A percentile compares a stretch with the other conserved stretches of the same genome.
Evolutionary conservation across 1,140 invertebrate genomes (phyloP).

Genomic region (roundworm (Caenorhabditis elegans)): DNA sequence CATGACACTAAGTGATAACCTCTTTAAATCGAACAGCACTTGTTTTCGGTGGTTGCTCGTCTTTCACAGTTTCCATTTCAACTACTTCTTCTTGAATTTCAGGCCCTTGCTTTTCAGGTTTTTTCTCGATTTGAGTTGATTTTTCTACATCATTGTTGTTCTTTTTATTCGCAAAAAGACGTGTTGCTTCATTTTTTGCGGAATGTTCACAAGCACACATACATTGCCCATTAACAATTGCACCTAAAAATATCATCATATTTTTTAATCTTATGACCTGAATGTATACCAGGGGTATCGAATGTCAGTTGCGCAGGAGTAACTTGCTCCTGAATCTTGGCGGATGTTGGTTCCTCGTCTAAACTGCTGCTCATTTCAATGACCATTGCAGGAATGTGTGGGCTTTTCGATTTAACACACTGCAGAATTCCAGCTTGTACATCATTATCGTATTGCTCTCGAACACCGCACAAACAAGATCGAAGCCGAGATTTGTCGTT

Average conservation of each 20-base stretch:
- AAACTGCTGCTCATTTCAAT: constrained; percentile 22
- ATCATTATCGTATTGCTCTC: neutral
- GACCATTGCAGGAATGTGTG: neutral
- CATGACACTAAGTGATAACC: neutral
- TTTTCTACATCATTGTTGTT: neutral
- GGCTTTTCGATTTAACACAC: constrained; percentile 26
- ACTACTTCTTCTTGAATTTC: neutral
- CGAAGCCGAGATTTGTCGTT: constrained; percentile 15
- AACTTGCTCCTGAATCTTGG: constrained; percentile 6
- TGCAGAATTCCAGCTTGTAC: constrained; percentile 18
- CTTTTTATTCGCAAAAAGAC: neutral
- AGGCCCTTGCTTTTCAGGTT: neutral
- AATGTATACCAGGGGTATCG: constrained; percentile 20
- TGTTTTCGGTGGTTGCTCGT: neutral
- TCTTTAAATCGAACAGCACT: constrained; percentile 1
- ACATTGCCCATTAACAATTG: constrained; percentile 33
- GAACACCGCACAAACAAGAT: constrained; percentile 21
- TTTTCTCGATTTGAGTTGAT: neutral
- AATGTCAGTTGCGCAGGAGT: neutral
- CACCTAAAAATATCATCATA: neutral
- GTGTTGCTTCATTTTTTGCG: neutral
- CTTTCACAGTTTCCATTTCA: neutral
- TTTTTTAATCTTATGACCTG: constrained; percentile 12
- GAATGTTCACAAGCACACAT: constrained; percentile 24
- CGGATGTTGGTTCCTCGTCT: neutral